Evolutionary conservation across 2,888 invertebrate genomes (phyloP).

Genomic region (Scaptodrosophila latifasciaeformis): DNA sequence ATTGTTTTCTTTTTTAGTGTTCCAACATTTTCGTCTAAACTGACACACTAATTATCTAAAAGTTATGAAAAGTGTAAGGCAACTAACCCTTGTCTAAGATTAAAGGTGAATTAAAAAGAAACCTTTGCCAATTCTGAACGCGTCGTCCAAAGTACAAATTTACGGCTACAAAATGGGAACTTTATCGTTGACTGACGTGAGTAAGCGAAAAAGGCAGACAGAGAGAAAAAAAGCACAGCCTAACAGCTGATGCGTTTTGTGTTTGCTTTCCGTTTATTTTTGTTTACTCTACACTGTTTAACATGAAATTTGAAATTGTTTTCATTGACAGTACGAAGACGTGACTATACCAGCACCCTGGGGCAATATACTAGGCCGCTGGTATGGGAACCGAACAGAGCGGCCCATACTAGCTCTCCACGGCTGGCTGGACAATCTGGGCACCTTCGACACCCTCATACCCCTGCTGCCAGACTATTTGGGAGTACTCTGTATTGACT

Average conservation of each 20-base stretch:
- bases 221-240: no score
- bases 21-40: no score
- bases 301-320: constrained; percentile 7
- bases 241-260: background rate
- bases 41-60: no score
- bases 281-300: constrained; percentile 16
- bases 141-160: constrained; percentile 22
- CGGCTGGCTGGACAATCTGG: constrained; percentile 86
- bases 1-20: no score
- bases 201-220: constrained; percentile 7
- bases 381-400: constrained; percentile 80
- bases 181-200: constrained; percentile 27
- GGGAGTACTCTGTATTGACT: constrained; percentile 79
- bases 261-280: background rate
- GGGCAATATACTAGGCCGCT: constrained; percentile 82
- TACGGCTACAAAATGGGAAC: constrained; percentile 18
- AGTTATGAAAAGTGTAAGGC: no score
- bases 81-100: no score
- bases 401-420: constrained; percentile 82
- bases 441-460: constrained; percentile 81
- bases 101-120: background rate
- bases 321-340: constrained; percentile 76
- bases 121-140: background rate
- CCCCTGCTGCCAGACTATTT: constrained; percentile 77
- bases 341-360: constrained; percentile 80